A percentile compares a stretch with the other conserved stretches of the same genome.
These are phyloP conservation scores for Siniperca knerii DNA, from an alignment of 2,113 vertebrate species.

Conservation along the genomic window DNA sequence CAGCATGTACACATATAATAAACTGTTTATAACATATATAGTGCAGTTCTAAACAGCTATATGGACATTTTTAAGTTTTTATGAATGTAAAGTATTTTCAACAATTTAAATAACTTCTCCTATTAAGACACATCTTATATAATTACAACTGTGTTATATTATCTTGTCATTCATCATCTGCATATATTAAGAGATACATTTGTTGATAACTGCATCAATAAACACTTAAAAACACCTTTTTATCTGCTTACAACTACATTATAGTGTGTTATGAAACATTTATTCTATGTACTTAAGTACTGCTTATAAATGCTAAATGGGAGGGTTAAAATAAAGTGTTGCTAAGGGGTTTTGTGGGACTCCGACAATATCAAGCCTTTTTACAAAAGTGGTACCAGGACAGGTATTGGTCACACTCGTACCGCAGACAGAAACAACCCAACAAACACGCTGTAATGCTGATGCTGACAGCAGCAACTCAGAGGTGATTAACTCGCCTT, in stretches of 20 bases:
- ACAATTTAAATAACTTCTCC: not conserved
- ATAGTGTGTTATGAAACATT: not conserved
- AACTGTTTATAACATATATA: not conserved
- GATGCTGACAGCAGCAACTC: constrained; percentile 23
- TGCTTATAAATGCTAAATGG: not conserved
- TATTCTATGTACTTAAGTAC: not conserved
- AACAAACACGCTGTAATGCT: not conserved
- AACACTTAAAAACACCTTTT: not conserved
- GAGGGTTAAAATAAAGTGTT: not conserved
- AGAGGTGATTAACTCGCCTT: constrained; percentile 18
- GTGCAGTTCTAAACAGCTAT: not conserved
- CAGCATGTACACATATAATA: not conserved
- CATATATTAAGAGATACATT: not conserved
- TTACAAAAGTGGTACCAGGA: not conserved
- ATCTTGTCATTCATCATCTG: not conserved
- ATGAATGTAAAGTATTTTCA: not conserved
- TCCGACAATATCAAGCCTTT: not conserved
- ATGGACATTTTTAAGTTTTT: not conserved
- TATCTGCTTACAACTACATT: not conserved
- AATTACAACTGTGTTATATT: not conserved
- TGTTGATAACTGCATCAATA: not conserved
- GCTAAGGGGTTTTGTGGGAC: not conserved
- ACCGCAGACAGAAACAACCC: constrained; percentile 11
- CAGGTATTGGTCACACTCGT: not conserved
- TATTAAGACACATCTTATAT: not conserved